Base-by-base conservation (phyloP, 1,140 invertebrate species). In the Lerema accius region DNA sequence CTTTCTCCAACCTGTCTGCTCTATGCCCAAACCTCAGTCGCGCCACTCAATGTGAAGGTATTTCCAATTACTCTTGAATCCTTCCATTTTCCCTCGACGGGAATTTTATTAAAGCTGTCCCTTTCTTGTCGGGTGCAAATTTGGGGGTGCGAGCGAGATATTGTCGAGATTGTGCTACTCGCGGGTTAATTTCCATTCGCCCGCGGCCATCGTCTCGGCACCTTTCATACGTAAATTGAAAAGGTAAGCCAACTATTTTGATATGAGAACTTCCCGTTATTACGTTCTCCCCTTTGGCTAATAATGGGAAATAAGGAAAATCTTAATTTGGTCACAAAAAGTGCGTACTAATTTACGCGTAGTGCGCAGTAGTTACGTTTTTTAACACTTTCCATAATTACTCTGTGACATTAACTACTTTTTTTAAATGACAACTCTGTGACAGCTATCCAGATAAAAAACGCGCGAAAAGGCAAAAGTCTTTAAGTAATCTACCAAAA, bases 1-100 rank as follows among this genome's bases (percentile, higher is more conserved):
- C 26, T 28, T 32, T 61, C 56, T 48, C 32, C 10, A 19, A 6
- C 32, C 40, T 50, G 6, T 43, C 46, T 72, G 66, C 9, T 78
- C 75, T 78, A 49, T 69, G 67, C 37, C 37, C 61, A 72, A 77
- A 78, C 75, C 75, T 74, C 76, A 74, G 77, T 67, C 74, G 71
- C 69, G 67, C 65, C 67, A 78, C 68, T 79, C 77, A 77, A 77
- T 79, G 74, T 46, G 69, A 74, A 77, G 72, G 77, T 75, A 80
- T 77, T 80, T 80, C 72, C 77, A 80, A 80, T 80, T 80, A 80
- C 77, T 77, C 77, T 77, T 71, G 67, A 80, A 80, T 80, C 77
- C 77, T 80, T 80, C 74, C 72, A 77, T 80, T 73, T 77, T 75
- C 72, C 72, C 74, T 77, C 64, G 50, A 67, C 68, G 69, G 61